phyloP scores from a whole-genome alignment of 2,797 vertebrate genomes.

The Muscicapa striata region DNA sequence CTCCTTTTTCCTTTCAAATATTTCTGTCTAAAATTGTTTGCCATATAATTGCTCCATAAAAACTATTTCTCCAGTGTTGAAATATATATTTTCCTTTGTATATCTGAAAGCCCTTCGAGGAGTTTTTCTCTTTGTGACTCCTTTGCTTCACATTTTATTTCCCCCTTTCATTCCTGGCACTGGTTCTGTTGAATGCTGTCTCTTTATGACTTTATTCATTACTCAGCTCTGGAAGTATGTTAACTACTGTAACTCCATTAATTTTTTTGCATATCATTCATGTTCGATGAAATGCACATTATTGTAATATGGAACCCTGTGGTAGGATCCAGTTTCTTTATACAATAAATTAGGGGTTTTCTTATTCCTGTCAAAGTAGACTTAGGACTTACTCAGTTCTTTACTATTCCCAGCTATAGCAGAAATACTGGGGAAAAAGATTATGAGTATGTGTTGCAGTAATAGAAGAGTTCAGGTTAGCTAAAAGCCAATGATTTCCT shows the following conservation, averaged over 20 bases:
- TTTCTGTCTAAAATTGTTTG: not conserved
- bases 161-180: not conserved
- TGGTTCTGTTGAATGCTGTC: not conserved
- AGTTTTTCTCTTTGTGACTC: not conserved
- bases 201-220: slow-evolving; percentile 4
- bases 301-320: not conserved
- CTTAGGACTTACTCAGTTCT: not conserved
- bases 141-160: not conserved
- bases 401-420: not conserved
- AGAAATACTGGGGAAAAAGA: not conserved
- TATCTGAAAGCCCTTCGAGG: not conserved
- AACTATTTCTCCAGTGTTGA: not conserved
- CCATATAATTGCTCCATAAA: not conserved
- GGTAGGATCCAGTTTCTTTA: not conserved
- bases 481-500: not conserved
- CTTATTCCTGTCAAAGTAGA: not conserved
- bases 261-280: not conserved
- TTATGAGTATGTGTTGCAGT: not conserved
- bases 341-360: not conserved
- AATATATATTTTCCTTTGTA: not conserved
- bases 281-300: not conserved
- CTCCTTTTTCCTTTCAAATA: not conserved
- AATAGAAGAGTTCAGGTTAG: not conserved
- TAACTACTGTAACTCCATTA: not conserved
- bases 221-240: not conserved